Evolutionary conservation across 1,140 invertebrate genomes (phyloP).

Genomic region (Aphis gossypii): DNA sequence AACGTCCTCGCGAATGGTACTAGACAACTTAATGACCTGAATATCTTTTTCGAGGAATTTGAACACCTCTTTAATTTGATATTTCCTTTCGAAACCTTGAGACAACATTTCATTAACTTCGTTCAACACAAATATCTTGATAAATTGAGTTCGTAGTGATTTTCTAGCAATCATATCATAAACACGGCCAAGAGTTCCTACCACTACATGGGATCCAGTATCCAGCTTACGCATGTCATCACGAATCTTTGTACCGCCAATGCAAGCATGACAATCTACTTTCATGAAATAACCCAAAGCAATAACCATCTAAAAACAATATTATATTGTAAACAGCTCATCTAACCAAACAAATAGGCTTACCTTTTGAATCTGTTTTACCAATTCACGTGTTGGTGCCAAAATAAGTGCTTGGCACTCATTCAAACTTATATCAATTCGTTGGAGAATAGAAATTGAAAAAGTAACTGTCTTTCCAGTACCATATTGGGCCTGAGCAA

Average conservation of each 20-base stretch:
- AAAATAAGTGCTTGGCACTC: constrained; percentile 97
- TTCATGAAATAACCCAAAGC: constrained; percentile 97
- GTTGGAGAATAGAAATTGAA: constrained; percentile 97
- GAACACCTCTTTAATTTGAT: constrained; percentile 99
- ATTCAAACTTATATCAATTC: constrained; percentile 87
- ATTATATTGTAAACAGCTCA: constrained; percentile 64
- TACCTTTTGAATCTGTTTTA: constrained; percentile 80
- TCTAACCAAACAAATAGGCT: constrained; percentile 22
- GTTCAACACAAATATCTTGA: constrained; percentile 98
- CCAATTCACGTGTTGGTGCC: constrained; percentile 97
- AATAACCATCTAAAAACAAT: constrained; percentile 87
- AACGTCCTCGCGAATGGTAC: constrained; percentile 97
- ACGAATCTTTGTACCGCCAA: constrained; percentile 97
- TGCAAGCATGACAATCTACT: constrained; percentile 94
- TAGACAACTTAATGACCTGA: constrained; percentile 96
- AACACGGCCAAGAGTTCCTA: constrained; percentile 97
- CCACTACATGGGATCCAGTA: constrained; percentile 93
- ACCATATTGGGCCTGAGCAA: constrained; percentile 98
- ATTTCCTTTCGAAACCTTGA: constrained; percentile 88
- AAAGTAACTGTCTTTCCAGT: constrained; percentile 99
- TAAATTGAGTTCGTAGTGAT: constrained; percentile 80
- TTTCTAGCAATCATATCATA: constrained; percentile 97
- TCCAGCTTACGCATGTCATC: constrained; percentile 95
- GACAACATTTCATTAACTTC: constrained; percentile 99
- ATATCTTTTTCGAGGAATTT: constrained; percentile 87